A percentile compares a stretch with the other conserved stretches of the same genome.
phyloP scores from a whole-genome alignment of 2,113 vertebrate species.

The Heptranchias perlo region DNA sequence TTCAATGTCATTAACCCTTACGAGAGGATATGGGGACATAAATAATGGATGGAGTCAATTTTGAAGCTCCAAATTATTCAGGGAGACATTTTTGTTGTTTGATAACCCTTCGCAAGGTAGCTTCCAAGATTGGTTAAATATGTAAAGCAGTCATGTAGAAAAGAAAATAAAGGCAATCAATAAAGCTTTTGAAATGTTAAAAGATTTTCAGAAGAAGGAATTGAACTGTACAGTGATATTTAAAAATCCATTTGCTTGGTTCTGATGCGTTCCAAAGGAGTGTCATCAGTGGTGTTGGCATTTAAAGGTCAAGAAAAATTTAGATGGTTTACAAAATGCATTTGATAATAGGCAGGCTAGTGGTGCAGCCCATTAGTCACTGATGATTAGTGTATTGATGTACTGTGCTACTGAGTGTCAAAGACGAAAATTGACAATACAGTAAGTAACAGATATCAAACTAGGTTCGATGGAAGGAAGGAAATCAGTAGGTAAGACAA shows the following conservation, averaged over 20 bases:
- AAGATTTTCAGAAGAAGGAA: constrained; percentile 11
- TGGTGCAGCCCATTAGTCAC: not conserved
- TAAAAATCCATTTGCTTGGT: not conserved
- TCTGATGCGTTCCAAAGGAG: constrained; percentile 9
- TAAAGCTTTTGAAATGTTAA: not conserved
- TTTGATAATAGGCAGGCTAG: not conserved
- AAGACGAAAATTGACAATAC: not conserved
- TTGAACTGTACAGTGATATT: constrained; percentile 12
- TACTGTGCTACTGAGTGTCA: not conserved
- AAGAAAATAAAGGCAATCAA: not conserved
- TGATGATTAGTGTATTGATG: not conserved
- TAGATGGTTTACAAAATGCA: constrained; percentile 19
- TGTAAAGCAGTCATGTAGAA: not conserved
- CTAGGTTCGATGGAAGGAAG: not conserved
- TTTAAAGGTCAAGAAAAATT: constrained; percentile 26
- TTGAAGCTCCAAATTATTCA: constrained; percentile 29
- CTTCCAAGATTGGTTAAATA: constrained; percentile 4
- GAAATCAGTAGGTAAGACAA: not conserved
- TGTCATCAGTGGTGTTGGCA: not conserved
- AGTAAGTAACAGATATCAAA: not conserved
- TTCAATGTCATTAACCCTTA: constrained; percentile 23
- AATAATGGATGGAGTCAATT: constrained; percentile 13
- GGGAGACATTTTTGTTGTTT: not conserved
- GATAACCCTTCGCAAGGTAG: not conserved
- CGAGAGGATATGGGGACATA: not conserved